Conservation (phyloP, 92 coral and sea anemone genomes). For the Porites cylindrica region DNA sequence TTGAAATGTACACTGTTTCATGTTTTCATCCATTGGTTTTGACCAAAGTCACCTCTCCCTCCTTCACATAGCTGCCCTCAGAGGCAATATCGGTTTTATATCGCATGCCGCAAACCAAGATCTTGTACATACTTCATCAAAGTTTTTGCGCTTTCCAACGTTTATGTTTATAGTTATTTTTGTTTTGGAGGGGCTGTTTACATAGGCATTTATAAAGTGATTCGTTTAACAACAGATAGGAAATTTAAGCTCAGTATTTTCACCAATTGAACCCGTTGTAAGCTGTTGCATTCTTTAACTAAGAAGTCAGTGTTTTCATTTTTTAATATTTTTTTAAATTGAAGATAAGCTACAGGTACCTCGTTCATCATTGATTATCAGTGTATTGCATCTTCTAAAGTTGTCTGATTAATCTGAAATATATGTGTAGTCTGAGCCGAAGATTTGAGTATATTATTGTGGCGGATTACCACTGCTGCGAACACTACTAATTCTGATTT, state of each 20-base stretch:
- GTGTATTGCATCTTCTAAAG: background rate
- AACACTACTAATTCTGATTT: background rate
- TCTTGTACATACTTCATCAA: slow-evolving; percentile 5
- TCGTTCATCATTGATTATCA: background rate
- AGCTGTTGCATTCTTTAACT: background rate
- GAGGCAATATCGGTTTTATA: slow-evolving; percentile 20
- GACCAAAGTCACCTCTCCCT: background rate
- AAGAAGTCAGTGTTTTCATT: background rate
- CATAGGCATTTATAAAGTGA: slow-evolving; percentile 2
- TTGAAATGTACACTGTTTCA: background rate
- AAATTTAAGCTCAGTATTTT: background rate
- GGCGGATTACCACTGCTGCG: background rate
- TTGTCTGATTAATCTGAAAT: background rate
- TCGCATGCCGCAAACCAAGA: background rate
- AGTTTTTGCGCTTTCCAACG: slow-evolving; percentile 11
- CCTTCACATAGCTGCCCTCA: background rate
- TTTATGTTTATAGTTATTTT: background rate
- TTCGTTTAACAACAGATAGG: background rate
- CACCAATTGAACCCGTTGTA: background rate
- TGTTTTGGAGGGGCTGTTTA: slow-evolving; percentile 23
- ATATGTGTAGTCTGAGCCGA: background rate
- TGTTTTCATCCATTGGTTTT: background rate
- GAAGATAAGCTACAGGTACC: background rate
- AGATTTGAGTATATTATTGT: background rate
- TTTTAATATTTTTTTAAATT: too few species aligned